Evolutionary conservation across 2,797 vertebrate genomes (phyloP).

Genomic region (Propithecus deckenii): DNA sequence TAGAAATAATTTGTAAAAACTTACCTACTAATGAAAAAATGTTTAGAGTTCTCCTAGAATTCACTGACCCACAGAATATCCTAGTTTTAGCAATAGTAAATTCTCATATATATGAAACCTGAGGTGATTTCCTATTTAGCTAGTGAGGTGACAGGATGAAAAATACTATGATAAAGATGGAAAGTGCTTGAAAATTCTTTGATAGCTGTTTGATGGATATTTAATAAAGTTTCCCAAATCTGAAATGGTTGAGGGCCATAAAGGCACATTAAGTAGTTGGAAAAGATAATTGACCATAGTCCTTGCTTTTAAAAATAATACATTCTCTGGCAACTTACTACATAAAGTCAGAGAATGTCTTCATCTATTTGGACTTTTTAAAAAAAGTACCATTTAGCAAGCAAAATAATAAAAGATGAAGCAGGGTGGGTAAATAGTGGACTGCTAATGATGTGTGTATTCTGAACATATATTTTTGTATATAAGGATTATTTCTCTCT

Average conservation of each 20-base stretch:
- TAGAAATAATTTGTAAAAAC: neutral
- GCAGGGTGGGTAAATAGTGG: neutral
- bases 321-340: neutral
- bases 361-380: neutral
- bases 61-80: neutral
- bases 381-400: neutral
- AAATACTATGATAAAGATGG: neutral
- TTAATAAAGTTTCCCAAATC: neutral
- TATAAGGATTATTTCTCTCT: neutral
- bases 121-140: neutral
- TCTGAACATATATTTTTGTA: neutral
- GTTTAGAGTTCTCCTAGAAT: neutral
- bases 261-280: neutral
- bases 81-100: neutral
- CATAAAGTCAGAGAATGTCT: neutral
- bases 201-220: neutral
- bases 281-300: neutral
- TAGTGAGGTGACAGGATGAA: neutral
- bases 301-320: slow-evolving; percentile 39
- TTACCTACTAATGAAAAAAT: neutral
- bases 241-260: neutral
- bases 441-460: neutral
- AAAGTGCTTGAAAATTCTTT: neutral
- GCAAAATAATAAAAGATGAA: neutral
- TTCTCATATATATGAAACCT: neutral